These are phyloP conservation scores for Liposcelis brunnea DNA, from an alignment of 2,888 invertebrate genomes.

Conservation along the genomic window DNA sequence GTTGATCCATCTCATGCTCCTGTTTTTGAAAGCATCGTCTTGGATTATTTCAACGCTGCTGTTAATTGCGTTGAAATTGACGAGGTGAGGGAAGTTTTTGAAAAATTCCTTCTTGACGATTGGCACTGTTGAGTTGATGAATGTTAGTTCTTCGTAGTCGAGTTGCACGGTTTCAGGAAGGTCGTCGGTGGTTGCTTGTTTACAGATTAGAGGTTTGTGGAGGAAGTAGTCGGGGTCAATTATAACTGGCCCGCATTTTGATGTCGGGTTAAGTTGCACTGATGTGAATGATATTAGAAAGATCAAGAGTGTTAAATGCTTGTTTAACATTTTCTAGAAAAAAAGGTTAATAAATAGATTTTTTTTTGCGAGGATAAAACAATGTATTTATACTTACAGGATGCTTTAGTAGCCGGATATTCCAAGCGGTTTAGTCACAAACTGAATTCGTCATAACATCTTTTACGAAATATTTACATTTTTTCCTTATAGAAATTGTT, in stretches of 20 bases:
- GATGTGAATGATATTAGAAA: neutral
- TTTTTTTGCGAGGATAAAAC: too few species aligned
- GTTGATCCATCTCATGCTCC: neutral
- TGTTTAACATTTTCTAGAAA: too few species aligned
- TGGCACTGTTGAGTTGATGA: neutral
- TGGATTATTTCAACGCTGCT: neutral
- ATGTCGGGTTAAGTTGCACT: neutral
- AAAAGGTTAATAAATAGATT: too few species aligned
- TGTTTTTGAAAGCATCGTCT: slow-evolving; percentile 5
- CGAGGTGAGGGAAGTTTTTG: neutral
- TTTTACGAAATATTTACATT: too few species aligned
- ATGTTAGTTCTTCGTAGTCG: neutral
- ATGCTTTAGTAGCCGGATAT: too few species aligned
- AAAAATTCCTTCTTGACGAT: neutral
- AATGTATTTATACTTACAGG: too few species aligned
- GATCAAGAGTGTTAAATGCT: too few species aligned
- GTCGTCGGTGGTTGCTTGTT: neutral
- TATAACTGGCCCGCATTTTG: too few species aligned
- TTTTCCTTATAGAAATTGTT: too few species aligned
- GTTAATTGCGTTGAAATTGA: neutral
- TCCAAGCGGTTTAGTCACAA: too few species aligned
- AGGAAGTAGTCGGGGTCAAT: too few species aligned
- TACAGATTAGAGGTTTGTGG: neutral
- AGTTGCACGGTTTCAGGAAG: neutral
- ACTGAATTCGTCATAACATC: too few species aligned